phyloP scores from a whole-genome alignment of 2,888 invertebrate genomes.

The Abscondita cerata region DNA sequence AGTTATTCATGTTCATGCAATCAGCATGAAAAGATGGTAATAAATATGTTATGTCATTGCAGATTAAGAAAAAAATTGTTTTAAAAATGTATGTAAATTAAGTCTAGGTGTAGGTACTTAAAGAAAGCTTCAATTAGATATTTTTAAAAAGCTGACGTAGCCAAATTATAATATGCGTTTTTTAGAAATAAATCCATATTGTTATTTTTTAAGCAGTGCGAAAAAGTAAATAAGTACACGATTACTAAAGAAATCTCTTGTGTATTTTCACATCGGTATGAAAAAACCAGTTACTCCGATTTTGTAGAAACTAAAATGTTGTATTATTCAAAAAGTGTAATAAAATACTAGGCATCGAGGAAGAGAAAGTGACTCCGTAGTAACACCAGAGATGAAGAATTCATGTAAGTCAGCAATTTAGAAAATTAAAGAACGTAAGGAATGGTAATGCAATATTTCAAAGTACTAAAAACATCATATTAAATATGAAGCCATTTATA shows the following conservation, averaged over 20 bases:
- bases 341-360: constrained; percentile 2
- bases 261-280: constrained; percentile 6
- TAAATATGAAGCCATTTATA: constrained; percentile 12
- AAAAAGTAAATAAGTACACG: too few relatives aligned
- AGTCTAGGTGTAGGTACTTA: too few relatives aligned
- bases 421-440: constrained; percentile 11
- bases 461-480: constrained; percentile 13
- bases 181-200: too few relatives aligned
- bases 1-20: too few relatives aligned
- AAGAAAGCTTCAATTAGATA: too few relatives aligned
- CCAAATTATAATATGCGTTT: too few relatives aligned
- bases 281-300: constrained; percentile 9
- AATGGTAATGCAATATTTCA: constrained; percentile 13
- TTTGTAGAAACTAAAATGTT: constrained; percentile 4
- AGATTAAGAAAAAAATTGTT: too few relatives aligned
- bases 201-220: too few relatives aligned
- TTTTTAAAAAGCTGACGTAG: too few relatives aligned
- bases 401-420: constrained; percentile 12
- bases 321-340: constrained; percentile 4
- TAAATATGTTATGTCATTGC: too few relatives aligned
- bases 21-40: too few relatives aligned
- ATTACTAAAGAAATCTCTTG: not conserved
- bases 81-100: too few relatives aligned
- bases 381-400: constrained; percentile 4
- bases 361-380: constrained; percentile 3